These are phyloP conservation scores for Deilephila porcellus DNA, from an alignment of 2,888 invertebrate genomes.

Conservation along the genomic window DNA sequence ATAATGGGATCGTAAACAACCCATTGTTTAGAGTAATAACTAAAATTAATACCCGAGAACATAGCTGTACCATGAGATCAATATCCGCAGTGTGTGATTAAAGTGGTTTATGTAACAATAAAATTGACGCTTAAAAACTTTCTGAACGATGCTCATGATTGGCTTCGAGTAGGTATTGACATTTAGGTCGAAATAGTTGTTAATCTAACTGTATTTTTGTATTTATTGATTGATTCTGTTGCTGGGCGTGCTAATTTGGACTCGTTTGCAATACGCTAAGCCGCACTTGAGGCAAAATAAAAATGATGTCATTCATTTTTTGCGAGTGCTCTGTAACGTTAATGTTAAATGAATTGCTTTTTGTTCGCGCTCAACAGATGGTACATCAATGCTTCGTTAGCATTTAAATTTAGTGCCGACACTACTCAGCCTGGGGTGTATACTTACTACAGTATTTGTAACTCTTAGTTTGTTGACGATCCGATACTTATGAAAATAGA, in stretches of 20 bases:
- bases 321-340: constrained; percentile 64
- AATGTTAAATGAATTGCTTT: constrained; percentile 74
- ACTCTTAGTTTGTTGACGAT: neutral
- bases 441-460: neutral
- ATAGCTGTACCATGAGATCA: constrained; percentile 59
- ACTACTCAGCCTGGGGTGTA: constrained; percentile 32
- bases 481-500: too few relatives aligned
- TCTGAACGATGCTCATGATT: constrained; percentile 35
- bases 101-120: constrained; percentile 47
- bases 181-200: constrained; percentile 65
- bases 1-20: constrained; percentile 53
- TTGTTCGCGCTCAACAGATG: constrained; percentile 71
- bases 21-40: constrained; percentile 59
- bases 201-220: constrained; percentile 68
- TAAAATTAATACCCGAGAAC: constrained; percentile 56
- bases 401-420: constrained; percentile 53
- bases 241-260: constrained; percentile 51
- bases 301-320: constrained; percentile 77
- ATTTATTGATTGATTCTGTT: constrained; percentile 62
- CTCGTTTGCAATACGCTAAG: constrained; percentile 51
- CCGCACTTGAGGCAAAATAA: constrained; percentile 55
- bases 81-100: constrained; percentile 55
- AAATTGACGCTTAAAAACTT: constrained; percentile 46
- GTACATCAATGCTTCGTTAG: constrained; percentile 65
- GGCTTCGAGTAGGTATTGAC: constrained; percentile 47